Conservation (phyloP, 2,888 invertebrate species). For the Rutpela maculata region DNA sequence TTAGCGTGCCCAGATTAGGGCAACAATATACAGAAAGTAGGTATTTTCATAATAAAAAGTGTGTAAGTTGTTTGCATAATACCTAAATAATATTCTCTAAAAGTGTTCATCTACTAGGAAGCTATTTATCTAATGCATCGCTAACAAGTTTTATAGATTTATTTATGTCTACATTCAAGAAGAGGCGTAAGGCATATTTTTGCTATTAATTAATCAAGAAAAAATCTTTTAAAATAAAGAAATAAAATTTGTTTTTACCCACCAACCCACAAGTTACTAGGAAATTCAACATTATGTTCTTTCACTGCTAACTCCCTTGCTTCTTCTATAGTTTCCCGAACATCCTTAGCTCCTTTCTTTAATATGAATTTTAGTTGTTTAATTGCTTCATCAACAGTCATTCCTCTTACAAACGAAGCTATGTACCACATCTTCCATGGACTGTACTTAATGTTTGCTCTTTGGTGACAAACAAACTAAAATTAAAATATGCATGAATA, state of each 20-base stretch:
- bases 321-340: slow-evolving; percentile 88
- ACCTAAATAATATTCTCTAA: no score
- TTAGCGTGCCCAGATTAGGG: no score
- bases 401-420: slow-evolving; percentile 90
- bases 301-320: slow-evolving; percentile 92
- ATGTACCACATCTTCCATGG: slow-evolving; percentile 96
- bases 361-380: slow-evolving; percentile 90
- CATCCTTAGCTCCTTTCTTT: slow-evolving; percentile 85
- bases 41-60: no score
- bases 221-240: neutral
- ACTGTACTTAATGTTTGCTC: slow-evolving; percentile 90
- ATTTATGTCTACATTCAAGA: no score
- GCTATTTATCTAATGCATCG: no score
- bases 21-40: no score
- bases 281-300: slow-evolving; percentile 94
- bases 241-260: slow-evolving; percentile 69
- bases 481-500: slow-evolving; percentile 64
- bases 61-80: no score
- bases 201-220: no score
- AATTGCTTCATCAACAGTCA: slow-evolving; percentile 95
- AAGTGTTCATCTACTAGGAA: no score
- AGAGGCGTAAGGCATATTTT: no score
- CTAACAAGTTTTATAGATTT: no score
- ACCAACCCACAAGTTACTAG: slow-evolving; percentile 97
- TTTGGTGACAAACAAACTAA: slow-evolving; percentile 92